phyloP scores from a whole-genome alignment of 2,113 vertebrate genomes.

The Asarcornis scutulata region DNA sequence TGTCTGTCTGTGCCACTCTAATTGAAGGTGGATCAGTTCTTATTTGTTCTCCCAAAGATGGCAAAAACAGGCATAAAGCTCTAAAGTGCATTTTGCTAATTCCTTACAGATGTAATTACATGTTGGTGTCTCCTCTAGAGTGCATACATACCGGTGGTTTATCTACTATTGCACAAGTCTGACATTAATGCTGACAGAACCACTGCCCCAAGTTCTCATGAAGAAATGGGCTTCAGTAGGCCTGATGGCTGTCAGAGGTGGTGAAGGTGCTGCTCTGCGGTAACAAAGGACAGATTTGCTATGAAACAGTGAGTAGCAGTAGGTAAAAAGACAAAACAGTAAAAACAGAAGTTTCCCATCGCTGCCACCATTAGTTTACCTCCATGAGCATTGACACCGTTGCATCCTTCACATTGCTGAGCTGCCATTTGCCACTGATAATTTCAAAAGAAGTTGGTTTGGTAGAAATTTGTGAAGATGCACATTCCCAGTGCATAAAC shows the following conservation, averaged over 20 bases:
- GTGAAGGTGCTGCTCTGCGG: not conserved
- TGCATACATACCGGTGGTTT: not conserved
- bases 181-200: fast-evolving
- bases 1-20: not conserved
- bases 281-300: not conserved
- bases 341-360: not conserved
- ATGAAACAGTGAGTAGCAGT: not conserved
- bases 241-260: not conserved
- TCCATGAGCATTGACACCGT: not conserved
- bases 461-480: not conserved
- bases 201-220: not conserved
- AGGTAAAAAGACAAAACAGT: not conserved
- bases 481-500: not conserved
- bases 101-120: not conserved
- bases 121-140: not conserved
- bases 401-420: not conserved
- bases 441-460: not conserved
- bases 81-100: not conserved
- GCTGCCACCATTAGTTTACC: not conserved
- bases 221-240: not conserved
- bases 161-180: not conserved
- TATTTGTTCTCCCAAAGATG: not conserved
- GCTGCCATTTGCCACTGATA: not conserved
- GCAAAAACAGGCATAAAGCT: not conserved
- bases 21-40: not conserved